Evolutionary conservation across 2,888 invertebrate genomes (phyloP).

Genomic region (Onthophagus sagittarius): DNA sequence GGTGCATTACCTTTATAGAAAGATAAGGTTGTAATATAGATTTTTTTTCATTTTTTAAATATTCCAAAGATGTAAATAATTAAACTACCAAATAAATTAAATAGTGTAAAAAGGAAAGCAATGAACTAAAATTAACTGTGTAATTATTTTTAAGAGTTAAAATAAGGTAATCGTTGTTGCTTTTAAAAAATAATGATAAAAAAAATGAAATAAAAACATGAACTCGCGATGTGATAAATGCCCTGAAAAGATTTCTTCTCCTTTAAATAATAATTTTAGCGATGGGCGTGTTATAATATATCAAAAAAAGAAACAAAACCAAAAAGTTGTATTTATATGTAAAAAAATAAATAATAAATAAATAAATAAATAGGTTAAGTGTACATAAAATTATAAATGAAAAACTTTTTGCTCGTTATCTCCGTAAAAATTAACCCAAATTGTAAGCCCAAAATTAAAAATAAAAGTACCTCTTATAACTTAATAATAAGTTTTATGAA

Average conservation of each 20-base stretch:
- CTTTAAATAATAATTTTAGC: background rate
- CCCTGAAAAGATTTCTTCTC: background rate
- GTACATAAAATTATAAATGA: background rate
- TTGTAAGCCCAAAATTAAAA: no score
- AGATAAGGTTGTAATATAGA: slow-evolving; percentile 14
- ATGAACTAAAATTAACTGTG: no score
- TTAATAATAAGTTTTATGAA: no score
- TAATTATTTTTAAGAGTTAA: background rate
- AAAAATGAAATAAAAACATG: background rate
- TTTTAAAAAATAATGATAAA: background rate
- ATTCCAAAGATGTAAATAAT: no score
- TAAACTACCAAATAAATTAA: no score
- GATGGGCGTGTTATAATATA: background rate
- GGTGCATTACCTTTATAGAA: slow-evolving; percentile 41
- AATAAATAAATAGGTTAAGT: background rate
- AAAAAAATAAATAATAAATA: background rate
- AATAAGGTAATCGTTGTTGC: background rate
- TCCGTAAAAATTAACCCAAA: no score
- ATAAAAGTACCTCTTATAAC: no score
- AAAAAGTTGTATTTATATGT: background rate
- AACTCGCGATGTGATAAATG: background rate
- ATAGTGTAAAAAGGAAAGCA: no score
- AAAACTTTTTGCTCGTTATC: no score
- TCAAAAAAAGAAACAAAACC: background rate
- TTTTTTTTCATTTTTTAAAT: no score